Percentiles rank a stretch among this genome's conserved stretches.
Evolutionary conservation across 2,113 vertebrate species (phyloP).

Genomic region (Cettia cetti): DNA sequence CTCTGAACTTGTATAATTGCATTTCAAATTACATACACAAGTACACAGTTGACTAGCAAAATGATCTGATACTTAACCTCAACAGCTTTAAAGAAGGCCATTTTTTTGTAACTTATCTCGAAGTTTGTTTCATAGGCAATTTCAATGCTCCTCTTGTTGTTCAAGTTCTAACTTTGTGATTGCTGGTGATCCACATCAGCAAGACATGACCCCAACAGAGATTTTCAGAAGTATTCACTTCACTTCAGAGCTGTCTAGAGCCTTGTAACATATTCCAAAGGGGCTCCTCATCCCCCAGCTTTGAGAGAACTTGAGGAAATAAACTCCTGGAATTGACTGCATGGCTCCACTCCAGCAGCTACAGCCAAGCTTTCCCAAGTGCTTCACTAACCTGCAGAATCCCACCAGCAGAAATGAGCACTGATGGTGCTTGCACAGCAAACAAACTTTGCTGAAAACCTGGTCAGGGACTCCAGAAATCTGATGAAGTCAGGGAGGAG

Average conservation of each 20-base stretch:
- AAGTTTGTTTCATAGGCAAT: not conserved
- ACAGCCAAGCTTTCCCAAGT: not conserved
- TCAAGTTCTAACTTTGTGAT: not conserved
- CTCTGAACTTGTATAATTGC: not conserved
- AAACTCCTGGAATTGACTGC: not conserved
- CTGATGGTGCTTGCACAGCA: not conserved
- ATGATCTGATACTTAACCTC: not conserved
- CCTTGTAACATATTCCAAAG: not conserved
- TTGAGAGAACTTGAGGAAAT: not conserved
- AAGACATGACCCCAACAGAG: not conserved
- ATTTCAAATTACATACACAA: not conserved
- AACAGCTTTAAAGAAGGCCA: not conserved
- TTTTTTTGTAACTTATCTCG: not conserved
- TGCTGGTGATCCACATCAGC: not conserved
- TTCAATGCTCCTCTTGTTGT: not conserved
- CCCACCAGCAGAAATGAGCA: not conserved
- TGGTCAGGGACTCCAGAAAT: not conserved
- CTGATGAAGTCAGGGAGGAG: not conserved
- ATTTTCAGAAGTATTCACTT: not conserved
- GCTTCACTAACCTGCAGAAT: not conserved
- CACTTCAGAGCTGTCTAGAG: not conserved
- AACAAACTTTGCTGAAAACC: not conserved
- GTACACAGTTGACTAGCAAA: not conserved
- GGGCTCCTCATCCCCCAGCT: not conserved
- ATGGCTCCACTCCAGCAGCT: not conserved